Conservation (phyloP, 1,140 invertebrate species). For the Drosophila guanche region DNA sequence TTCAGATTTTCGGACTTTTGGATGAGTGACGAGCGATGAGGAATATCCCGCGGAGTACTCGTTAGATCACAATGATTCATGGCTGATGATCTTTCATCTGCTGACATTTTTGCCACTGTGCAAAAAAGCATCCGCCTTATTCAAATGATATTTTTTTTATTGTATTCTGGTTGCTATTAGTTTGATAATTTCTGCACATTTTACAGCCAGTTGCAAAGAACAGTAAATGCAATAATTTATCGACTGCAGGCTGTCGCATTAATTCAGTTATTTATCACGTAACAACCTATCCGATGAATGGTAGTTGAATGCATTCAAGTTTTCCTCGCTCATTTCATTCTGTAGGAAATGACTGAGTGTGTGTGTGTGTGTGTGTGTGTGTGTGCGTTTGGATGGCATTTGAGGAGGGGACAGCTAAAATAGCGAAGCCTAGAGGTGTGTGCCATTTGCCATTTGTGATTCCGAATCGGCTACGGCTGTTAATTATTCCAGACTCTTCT, state of each 20-base stretch:
- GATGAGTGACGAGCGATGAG: neutral
- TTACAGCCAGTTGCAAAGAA: conserved; percentile 23
- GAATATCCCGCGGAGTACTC: conserved; percentile 1
- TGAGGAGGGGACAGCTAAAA: conserved; percentile 8
- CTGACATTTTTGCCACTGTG: conserved; percentile 15
- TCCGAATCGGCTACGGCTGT: conserved; percentile 64
- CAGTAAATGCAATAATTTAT: conserved; percentile 69
- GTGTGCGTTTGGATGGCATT: no score
- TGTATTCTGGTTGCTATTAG: conserved; percentile 33
- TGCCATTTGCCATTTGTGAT: conserved; percentile 44
- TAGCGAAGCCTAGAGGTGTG: neutral
- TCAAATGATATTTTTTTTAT: conserved; percentile 10
- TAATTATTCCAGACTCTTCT: conserved; percentile 63
- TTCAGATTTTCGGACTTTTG: neutral
- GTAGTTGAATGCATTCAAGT: conserved; percentile 27
- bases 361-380: no score
- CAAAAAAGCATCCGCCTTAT: conserved; percentile 20
- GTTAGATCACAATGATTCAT: conserved; percentile 21
- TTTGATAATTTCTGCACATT: conserved; percentile 31
- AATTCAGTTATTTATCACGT: conserved; percentile 79
- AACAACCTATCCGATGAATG: conserved; percentile 33
- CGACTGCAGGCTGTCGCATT: conserved; percentile 67
- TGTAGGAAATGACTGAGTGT: conserved; percentile 46
- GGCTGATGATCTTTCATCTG: conserved; percentile 9
- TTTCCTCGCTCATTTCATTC: conserved; percentile 51